phyloP scores from a whole-genome alignment of 2,797 vertebrate genomes.

The Hypotaenidia philippensis region DNA sequence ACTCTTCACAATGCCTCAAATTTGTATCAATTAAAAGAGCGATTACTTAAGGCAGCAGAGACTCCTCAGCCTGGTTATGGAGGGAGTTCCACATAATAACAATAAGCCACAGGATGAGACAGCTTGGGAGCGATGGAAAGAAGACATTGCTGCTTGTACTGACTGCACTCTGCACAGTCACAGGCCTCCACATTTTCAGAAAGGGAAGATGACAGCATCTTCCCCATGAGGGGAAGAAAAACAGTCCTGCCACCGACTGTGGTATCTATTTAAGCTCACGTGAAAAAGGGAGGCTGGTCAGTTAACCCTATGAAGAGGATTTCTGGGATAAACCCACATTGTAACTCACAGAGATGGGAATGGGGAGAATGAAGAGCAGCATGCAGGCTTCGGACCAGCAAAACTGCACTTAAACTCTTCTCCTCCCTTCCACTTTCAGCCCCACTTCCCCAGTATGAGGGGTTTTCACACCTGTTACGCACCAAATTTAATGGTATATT shows the following conservation, averaged over 20 bases:
- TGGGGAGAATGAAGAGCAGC: not conserved
- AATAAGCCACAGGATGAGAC: not conserved
- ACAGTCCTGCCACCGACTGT: not conserved
- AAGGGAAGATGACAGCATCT: not conserved
- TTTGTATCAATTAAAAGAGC: not conserved
- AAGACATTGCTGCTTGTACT: not conserved
- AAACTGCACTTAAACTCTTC: not conserved
- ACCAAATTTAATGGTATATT: not conserved
- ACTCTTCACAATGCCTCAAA: not conserved
- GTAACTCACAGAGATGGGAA: rapidly evolving
- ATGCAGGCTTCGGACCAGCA: not conserved
- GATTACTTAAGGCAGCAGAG: not conserved
- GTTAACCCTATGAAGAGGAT: not conserved
- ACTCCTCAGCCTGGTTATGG: not conserved
- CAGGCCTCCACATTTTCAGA: not conserved
- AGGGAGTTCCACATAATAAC: not conserved
- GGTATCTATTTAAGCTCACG: not conserved
- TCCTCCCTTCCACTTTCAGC: not conserved
- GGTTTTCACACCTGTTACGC: not conserved
- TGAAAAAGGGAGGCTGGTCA: not conserved
- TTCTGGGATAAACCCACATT: not conserved
- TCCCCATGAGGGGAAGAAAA: not conserved
- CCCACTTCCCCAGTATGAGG: not conserved
- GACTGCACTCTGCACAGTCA: not conserved
- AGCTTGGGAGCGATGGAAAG: not conserved